Conservation (phyloP, 2,888 invertebrate species). For the Rapana venosa region DNA sequence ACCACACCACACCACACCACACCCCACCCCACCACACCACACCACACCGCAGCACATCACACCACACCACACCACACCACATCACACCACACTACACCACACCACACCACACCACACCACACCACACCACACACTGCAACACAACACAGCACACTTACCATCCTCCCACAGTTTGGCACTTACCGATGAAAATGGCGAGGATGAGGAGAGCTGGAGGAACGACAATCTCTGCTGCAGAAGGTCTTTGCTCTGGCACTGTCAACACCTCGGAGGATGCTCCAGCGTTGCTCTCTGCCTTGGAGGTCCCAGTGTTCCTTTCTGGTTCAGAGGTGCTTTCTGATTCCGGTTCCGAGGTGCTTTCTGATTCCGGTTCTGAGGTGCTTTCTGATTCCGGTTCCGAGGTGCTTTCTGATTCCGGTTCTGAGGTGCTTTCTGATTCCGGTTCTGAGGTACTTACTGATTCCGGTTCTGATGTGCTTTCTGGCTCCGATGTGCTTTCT, state of each 20-base stretch:
- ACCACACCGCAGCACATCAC: too few relatives aligned
- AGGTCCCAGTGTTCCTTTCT: constrained; percentile 37
- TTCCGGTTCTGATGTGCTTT: constrained; percentile 40
- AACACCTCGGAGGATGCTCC: constrained; percentile 37
- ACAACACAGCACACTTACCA: not conserved
- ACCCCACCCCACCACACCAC: too few relatives aligned
- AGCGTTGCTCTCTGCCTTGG: constrained; percentile 42
- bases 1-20: too few relatives aligned
- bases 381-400: constrained; percentile 45
- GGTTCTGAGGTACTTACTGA: constrained; percentile 36
- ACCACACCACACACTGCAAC: constrained; percentile 19
- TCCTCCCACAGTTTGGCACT: not conserved
- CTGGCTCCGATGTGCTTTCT: constrained; percentile 35
- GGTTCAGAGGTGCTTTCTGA: constrained; percentile 36
- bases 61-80: not conserved
- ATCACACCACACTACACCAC: not conserved
- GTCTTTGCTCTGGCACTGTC: constrained; percentile 47
- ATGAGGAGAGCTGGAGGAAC: constrained; percentile 59
- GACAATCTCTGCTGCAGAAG: constrained; percentile 53
- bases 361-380: constrained; percentile 26
- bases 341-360: constrained; percentile 44
- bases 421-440: constrained; percentile 44
- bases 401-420: constrained; percentile 44
- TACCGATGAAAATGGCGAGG: constrained; percentile 54
- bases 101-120: constrained; percentile 2